Conservation (phyloP, 2,888 invertebrate genomes). For the Euclidia mi region DNA sequence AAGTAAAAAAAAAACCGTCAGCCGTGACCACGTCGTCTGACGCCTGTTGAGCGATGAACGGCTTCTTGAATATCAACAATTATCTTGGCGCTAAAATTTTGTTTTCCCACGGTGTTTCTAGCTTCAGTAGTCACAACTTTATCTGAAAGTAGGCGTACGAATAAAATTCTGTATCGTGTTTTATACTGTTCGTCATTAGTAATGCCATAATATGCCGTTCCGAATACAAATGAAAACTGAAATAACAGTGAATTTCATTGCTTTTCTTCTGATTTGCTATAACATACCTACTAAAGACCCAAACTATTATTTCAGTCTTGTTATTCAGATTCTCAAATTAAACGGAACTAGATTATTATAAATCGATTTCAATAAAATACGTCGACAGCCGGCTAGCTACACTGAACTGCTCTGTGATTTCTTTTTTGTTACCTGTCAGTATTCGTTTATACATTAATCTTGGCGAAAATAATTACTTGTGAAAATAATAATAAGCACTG, state of each 20-base stretch:
- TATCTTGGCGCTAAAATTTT: constrained; percentile 66
- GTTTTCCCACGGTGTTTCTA: constrained; percentile 73
- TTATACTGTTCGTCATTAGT: constrained; percentile 4
- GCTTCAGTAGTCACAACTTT: constrained; percentile 6
- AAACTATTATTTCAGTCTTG: background rate
- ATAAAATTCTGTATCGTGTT: background rate
- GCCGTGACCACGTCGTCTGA: constrained; percentile 78
- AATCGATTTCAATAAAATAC: background rate
- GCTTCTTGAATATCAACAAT: constrained; percentile 69
- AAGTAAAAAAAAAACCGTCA: constrained; percentile 56
- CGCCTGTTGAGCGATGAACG: constrained; percentile 70
- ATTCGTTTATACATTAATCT: background rate
- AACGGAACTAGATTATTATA: constrained; percentile 1
- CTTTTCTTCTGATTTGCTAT: background rate
- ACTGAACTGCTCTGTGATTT: constrained; percentile 1
- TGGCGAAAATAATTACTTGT: constrained; percentile 1
- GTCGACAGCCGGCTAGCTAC: background rate
- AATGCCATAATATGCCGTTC: constrained; percentile 5
- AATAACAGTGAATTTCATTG: constrained; percentile 1
- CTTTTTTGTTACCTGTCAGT: constrained; percentile 2
- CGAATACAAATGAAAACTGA: constrained; percentile 30
- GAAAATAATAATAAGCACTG: constrained; percentile 24
- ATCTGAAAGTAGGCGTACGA: background rate
- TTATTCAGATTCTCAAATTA: background rate
- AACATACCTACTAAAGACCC: background rate